Base-by-base conservation (phyloP, 2,888 invertebrate genomes). In the Dryobotodes eremita region DNA sequence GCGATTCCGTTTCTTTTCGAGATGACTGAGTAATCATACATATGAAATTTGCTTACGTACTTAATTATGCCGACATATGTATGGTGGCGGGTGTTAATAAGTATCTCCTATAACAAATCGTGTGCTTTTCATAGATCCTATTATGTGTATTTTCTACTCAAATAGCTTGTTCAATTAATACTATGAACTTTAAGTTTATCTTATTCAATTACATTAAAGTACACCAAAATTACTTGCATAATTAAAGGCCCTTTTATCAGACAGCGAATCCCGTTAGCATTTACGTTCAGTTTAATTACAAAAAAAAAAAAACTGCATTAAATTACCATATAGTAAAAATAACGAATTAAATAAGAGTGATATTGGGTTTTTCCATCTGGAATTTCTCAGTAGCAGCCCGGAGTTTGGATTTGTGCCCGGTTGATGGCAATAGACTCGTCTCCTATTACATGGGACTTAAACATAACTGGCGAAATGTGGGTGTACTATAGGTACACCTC, bases 291-390 rank as follows among this genome's bases (percentile, higher is more conserved):
- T 50, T 36, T 53, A 31, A 59, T 50, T 3, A 26, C 17, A 80
- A 61, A 23, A 73, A 80, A 61, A 23, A 73, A 69, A 72, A 4
- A 57, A 31, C 42, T 36, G 53, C 20, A 61, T 55, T 46, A 11
- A 57, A 76, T 85, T 80, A 62, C 0, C 50, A 75, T 75, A 8
- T 4, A 71, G 71, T 69, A 20, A 71, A 69, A 17, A 55, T 65
- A 66, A 64, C 59, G 55, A 64, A 75, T 23, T 13, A 23, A n/a
- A 31, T 62, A 62, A 75, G 50, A 26, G 50, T 53, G 17, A 20
- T 20, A 20, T 6, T 17, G 50, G 53, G 20, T 23, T 23, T 55
- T 55, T 57, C 11, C 20, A 11, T 57, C 5, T 50, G 6, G 6
- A 13, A 26, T 61, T 20, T 61, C 31, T 31, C 10, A 31, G 61